A percentile compares a stretch with the other conserved stretches of the same genome.
phyloP scores from a whole-genome alignment of 2,113 vertebrate species.

The Myrmophylax atrothorax region DNA sequence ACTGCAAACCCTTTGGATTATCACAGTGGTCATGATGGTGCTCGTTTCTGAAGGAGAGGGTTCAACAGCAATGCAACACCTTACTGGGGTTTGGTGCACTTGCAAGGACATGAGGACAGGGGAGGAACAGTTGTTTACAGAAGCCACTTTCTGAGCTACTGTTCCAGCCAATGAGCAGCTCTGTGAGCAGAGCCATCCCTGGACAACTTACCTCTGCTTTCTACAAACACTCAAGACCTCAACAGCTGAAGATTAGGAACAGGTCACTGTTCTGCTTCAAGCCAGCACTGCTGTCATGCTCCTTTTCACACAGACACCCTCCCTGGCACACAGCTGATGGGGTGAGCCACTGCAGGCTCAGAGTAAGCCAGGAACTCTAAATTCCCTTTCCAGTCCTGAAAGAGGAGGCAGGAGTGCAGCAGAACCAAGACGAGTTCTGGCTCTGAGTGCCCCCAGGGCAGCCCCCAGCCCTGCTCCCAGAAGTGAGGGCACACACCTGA shows the following conservation, averaged over 20 bases:
- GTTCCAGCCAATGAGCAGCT: not conserved
- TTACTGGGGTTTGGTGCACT: not conserved
- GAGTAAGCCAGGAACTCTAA: not conserved
- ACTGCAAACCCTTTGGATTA: not conserved
- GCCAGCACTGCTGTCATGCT: not conserved
- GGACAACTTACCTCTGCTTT: not conserved
- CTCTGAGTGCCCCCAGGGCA: not conserved
- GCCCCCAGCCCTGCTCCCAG: not conserved
- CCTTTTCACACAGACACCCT: not conserved
- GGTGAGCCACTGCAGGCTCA: not conserved
- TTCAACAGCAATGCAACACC: not conserved
- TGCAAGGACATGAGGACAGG: not conserved
- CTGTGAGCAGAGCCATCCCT: not conserved
- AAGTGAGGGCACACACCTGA: not conserved
- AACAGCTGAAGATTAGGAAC: not conserved
- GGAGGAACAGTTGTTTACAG: not conserved
- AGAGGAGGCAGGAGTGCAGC: not conserved
- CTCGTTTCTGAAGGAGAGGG: not conserved
- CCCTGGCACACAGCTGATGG: not conserved
- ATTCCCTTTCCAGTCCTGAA: not conserved
- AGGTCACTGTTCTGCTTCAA: not conserved
- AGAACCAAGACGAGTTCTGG: not conserved
- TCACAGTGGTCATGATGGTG: accelerated
- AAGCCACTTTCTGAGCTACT: not conserved
- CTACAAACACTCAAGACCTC: not conserved